Evolutionary conservation across 1,140 invertebrate species (phyloP), one percentile per base, ranked within the genome.

Genomic region (Orussus abietinus): DNA sequence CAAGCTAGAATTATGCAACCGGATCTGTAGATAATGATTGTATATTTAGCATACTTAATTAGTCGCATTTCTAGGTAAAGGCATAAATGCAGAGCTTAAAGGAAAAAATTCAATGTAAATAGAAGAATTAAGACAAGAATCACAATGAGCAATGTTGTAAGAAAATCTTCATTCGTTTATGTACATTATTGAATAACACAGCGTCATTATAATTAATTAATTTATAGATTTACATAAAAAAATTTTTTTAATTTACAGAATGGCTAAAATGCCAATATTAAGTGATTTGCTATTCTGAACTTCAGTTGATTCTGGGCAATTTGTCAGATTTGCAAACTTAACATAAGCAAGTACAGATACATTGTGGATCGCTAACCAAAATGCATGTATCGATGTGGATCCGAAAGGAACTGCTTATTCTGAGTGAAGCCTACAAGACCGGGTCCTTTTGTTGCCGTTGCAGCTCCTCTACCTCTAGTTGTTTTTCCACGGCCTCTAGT

Each of bases 1-100:
- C 76, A 84, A 45, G 49, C 69, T 10, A 68, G 86, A 44, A 71
- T 86, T 29, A 64, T 74, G 3, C 87, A 90, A 63, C 90, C 90
- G n/a, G 80, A 86, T 57, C 66, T 89, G 18, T 75, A 62, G 48
- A 53, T 29, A 47, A 33, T 10, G 14, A 10, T 5, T 35, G 6
- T 20, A 29, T n/a, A n/a, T n/a, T n/a, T n/a, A n/a, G n/a, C n/a
- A n/a, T n/a, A n/a, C n/a, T n/a, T n/a, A n/a, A n/a, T n/a, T n/a
- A n/a, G n/a, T n/a, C n/a, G n/a, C n/a, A n/a, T n/a, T n/a, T n/a
- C n/a, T n/a, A n/a, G n/a, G n/a, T n/a, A n/a, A n/a, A n/a, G n/a
- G n/a, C n/a, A n/a, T n/a, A n/a, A n/a, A n/a, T n/a, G n/a, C n/a
- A n/a, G n/a, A n/a, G n/a, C n/a, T n/a, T n/a, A n/a, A n/a, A n/a